Evolutionary conservation across 2,113 vertebrate genomes (phyloP), one percentile per base, ranked within the genome.

Genomic region (Synodontis membranacea): DNA sequence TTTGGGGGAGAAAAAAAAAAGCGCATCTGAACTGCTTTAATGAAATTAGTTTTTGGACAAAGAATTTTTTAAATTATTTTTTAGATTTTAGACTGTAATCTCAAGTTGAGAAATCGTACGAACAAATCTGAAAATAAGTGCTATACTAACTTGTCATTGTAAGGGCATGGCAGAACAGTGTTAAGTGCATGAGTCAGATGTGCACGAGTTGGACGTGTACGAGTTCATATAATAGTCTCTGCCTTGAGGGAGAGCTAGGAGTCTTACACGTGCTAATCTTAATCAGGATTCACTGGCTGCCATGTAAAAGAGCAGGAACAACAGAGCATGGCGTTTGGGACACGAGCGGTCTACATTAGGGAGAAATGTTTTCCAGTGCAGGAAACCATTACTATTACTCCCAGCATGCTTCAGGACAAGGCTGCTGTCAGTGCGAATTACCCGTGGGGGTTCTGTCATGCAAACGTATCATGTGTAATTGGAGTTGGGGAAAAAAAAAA

Each of bases 391-490:
- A 94, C 92, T 94, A 92, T 93, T 94, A 95, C 95, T 92, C 91
- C 92, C 95, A 93, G 93, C 94, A 93, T 93, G 95, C 92, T 86
- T 92, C 90, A 94, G 93, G 93, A 95, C 94, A 92, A 94, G 94
- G 94, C 93, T 93, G 91, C 96, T 96, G 95, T 97, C 96, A 95
- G 92, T 92, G 92, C 90, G 93, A 91, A 95, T 97, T 96, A 96
- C 90, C 92, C 91, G 83, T 91, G 87, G 92, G 82, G 86, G 91
- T 56, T 85, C 90, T 6, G 89, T 93, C 92, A 92, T 89, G 91
- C 94, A 94, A 93, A 94, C 89, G 90, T 89, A 91, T 91, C 93
- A 90, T 93, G 93, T 95, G 95, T 96, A 96, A 96, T 96, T 96
- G 96, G 93, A 95, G 94, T 91, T 42, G 39, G 9, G 25, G 72